A percentile compares a stretch with the other conserved stretches of the same genome.
Conservation (phyloP, 1,140 invertebrate species). For the Drosophila kepulauana region DNA sequence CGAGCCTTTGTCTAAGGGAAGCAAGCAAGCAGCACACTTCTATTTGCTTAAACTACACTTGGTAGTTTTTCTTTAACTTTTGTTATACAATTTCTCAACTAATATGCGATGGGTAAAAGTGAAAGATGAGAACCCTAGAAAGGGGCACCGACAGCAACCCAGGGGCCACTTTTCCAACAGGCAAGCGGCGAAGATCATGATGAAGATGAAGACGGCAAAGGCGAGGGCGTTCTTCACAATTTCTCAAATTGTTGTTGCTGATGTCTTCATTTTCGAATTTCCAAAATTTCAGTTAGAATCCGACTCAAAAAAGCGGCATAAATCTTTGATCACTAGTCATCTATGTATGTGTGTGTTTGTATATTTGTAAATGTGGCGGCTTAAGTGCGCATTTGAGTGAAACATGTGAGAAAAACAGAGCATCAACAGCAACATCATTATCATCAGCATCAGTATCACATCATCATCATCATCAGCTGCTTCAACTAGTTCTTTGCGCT, state of each 20-base stretch:
- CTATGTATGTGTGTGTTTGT: conserved; percentile 30
- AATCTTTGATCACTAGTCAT: conserved; percentile 74
- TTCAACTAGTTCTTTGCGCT: conserved; percentile 60
- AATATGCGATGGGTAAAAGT: conserved; percentile 62
- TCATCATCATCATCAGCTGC: conserved; percentile 7
- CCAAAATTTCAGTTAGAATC: conserved; percentile 51
- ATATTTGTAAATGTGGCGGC: conserved; percentile 39
- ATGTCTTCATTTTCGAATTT: conserved; percentile 68
- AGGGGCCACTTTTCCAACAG: conserved; percentile 17
- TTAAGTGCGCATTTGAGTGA: conserved; percentile 69
- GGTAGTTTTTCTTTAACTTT: conserved; percentile 75
- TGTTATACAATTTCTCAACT: conserved; percentile 81
- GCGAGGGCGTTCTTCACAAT: conserved; percentile 67
- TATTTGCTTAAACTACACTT: conserved; percentile 45
- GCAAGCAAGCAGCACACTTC: conserved; percentile 53
- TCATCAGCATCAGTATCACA: conserved; percentile 17
- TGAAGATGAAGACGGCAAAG: not conserved
- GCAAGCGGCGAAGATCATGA: not conserved
- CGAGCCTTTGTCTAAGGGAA: conserved; percentile 60
- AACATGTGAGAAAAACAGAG: conserved; percentile 78
- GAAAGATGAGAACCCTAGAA: conserved; percentile 80
- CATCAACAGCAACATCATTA: conserved; percentile 53
- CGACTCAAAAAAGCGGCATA: conserved; percentile 48
- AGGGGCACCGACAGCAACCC: conserved; percentile 62
- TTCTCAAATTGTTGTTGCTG: conserved; percentile 61